These are phyloP conservation scores for Agrenia bidenticulata DNA, from an alignment of 2,888 invertebrate genomes.

Conservation along the genomic window DNA sequence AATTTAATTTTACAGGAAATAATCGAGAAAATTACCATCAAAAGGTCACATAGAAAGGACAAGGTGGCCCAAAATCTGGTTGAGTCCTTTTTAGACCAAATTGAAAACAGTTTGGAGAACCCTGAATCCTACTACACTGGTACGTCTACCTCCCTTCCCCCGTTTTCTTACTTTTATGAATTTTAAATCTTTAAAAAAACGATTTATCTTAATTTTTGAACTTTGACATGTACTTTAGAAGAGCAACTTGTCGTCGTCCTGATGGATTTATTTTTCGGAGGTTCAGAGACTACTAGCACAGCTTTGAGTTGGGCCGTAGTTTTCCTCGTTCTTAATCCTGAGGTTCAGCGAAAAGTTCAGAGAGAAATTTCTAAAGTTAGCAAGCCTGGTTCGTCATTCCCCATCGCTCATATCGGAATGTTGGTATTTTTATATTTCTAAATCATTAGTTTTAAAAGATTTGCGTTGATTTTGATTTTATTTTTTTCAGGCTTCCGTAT, in stretches of 20 bases:
- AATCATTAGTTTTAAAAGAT: too few relatives aligned
- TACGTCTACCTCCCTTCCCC: too few relatives aligned
- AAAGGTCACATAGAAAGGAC: neutral
- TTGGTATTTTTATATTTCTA: too few relatives aligned
- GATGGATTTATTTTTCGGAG: constrained; percentile 20
- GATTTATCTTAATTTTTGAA: too few relatives aligned
- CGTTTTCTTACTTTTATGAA: too few relatives aligned
- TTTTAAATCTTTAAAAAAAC: too few relatives aligned
- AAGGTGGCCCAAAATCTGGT: neutral
- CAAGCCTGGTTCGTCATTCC: too few relatives aligned
- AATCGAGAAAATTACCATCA: neutral
- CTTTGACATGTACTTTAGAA: too few relatives aligned
- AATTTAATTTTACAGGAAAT: constrained; percentile 10
- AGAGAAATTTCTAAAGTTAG: constrained; percentile 17
- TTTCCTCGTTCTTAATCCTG: constrained; percentile 28
- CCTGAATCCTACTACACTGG: too few relatives aligned
- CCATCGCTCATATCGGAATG: too few relatives aligned
- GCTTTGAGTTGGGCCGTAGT: constrained; percentile 29
- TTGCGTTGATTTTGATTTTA: too few relatives aligned
- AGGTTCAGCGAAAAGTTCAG: constrained; percentile 21
- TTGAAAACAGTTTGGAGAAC: neutral
- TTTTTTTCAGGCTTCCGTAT: constrained; percentile 15
- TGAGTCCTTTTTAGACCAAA: constrained; percentile 11
- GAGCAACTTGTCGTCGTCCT: constrained; percentile 7
- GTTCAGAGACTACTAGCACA: constrained; percentile 30